Conservation (phyloP, 2,113 vertebrate genomes). For the Probosciger aterrimus region DNA sequence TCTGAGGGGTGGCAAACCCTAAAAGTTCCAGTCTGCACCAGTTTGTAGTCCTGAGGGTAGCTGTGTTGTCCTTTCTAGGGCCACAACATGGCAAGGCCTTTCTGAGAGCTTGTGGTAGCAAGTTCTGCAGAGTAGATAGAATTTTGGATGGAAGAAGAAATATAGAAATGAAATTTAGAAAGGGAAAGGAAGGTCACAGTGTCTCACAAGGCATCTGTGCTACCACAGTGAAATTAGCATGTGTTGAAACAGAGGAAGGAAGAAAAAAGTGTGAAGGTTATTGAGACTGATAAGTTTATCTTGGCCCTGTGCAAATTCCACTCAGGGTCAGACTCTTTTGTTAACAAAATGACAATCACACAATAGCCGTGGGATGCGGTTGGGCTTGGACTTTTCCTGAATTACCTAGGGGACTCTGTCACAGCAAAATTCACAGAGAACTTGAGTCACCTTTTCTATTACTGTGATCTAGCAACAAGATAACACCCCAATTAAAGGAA, state of each 20-base stretch:
- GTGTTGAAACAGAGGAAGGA: constrained; percentile 51
- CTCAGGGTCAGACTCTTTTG: constrained; percentile 57
- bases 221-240: not conserved
- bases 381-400: constrained; percentile 48
- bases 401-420: constrained; percentile 13
- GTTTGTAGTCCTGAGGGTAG: not conserved
- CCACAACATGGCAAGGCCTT: not conserved
- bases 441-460: constrained; percentile 19
- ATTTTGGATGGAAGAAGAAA: not conserved
- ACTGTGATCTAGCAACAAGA: not conserved
- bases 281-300: constrained; percentile 49
- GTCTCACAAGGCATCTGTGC: constrained; percentile 28
- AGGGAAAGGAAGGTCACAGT: constrained; percentile 29
- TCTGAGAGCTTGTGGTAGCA: not conserved
- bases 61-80: not conserved
- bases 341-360: constrained; percentile 60
- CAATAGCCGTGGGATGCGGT: not conserved
- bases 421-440: constrained; percentile 33
- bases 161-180: not conserved
- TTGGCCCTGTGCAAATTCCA: constrained; percentile 25
- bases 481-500: not conserved
- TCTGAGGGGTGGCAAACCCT: not conserved
- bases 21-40: not conserved
- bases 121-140: not conserved
- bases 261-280: constrained; percentile 62